Percentiles rank a stretch among this genome's conserved stretches.
Evolutionary conservation across 2,797 vertebrate genomes (phyloP).

Genomic region (Sandelia bainsii): DNA sequence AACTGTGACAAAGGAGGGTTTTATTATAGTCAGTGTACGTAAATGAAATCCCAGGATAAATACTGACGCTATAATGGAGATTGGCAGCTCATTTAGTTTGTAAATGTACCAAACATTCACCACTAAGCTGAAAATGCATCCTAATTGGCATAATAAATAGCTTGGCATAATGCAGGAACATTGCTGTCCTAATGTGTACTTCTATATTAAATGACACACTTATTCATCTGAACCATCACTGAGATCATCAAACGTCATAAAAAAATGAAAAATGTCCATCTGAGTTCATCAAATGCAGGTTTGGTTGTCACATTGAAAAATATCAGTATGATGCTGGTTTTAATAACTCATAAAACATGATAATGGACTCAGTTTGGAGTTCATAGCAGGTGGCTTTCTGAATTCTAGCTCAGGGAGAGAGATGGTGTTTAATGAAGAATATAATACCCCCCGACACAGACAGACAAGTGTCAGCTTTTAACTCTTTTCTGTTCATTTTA

Average conservation of each 20-base stretch:
- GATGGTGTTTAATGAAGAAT: background rate
- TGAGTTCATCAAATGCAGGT: slow-evolving; percentile 48
- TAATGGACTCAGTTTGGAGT: slow-evolving; percentile 47
- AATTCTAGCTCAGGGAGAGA: slow-evolving; percentile 19
- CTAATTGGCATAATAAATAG: slow-evolving; percentile 66
- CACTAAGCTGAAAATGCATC: slow-evolving; percentile 53
- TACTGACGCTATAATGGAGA: slow-evolving; percentile 43
- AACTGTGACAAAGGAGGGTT: slow-evolving; percentile 48
- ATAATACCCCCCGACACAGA: background rate
- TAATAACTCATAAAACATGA: slow-evolving; percentile 59
- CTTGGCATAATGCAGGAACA: slow-evolving; percentile 35
- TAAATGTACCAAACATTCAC: slow-evolving; percentile 58
- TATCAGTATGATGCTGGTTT: slow-evolving; percentile 26
- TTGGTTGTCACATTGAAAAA: slow-evolving; percentile 37
- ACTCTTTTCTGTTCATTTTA: background rate
- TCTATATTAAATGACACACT: slow-evolving; percentile 43
- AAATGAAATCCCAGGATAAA: slow-evolving; percentile 56
- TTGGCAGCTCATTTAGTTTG: slow-evolving; percentile 59
- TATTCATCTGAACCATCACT: slow-evolving; percentile 41
- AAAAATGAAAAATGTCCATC: slow-evolving; percentile 41
- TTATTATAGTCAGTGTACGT: slow-evolving; percentile 47
- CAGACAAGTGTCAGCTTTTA: background rate
- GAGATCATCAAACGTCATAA: slow-evolving; percentile 54
- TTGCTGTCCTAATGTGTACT: slow-evolving; percentile 42
- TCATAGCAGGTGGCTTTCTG: slow-evolving; percentile 23